Base-by-base conservation (phyloP, 1,140 invertebrate genomes). In the Brachionus paranguensis region DNA sequence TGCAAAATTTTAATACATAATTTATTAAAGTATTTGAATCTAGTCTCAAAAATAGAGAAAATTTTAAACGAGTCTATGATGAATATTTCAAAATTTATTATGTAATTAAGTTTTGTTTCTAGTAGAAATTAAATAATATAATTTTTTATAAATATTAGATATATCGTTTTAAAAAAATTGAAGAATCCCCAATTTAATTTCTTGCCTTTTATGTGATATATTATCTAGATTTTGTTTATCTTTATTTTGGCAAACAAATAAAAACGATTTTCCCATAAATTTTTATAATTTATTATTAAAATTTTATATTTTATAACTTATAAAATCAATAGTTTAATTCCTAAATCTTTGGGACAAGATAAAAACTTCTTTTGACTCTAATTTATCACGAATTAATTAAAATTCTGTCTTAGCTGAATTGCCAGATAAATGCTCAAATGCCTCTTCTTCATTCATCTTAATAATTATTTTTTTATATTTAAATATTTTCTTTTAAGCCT, bases 1-100 rank as follows among this genome's bases (percentile, higher is more conserved):
- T 72, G 68, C 68, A 72, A 72, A 72, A 72, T 72, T 72, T 72
- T 20, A 72, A 72, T 41, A 72, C 68, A 72, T 72, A 72, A 72
- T 72, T 72, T 72, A 72, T 72, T 72, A 60, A 60, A 60, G 53
- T 60, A 60, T 72, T 72, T 41, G 68, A 72, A 72, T 72, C 68
- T 72, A 72, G 68, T 72, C 41, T 43, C 17, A 41, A 41, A 41
- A 72, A 20, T n/a, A 72, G 37, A 72, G 37, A 72, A 41, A 72
- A 33, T 33, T 27, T 33, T 68, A 68, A 68, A 29, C 17, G 11
- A 33, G 41, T 20, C 33, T 20, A 72, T 20, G 41, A 72, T 20
- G 17, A 72, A 72, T 43, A 72, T 43, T 41, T 41, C 17, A 41
- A 72, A 72, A 72, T 43, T 72, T 72, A 72, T 60, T 60, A 60